Base-by-base conservation (phyloP, 2,113 vertebrate genomes). In the Varanus komodoensis region DNA sequence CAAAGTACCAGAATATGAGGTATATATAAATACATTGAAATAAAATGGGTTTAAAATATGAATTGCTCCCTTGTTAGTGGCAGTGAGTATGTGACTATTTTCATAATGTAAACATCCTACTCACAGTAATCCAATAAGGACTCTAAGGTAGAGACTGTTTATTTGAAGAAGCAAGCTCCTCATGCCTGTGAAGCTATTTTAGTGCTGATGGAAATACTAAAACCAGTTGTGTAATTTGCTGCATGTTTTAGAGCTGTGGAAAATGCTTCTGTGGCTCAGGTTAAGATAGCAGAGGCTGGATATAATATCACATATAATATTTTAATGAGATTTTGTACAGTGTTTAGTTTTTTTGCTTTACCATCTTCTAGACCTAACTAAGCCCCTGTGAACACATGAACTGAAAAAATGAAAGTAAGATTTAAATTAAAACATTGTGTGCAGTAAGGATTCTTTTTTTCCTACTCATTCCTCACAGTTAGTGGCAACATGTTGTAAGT, bases 91-190 rank as follows among this genome's bases (percentile, higher is more conserved):
- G 75, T 92, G 95, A 91, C 88, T 94, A 84, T 93, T 94, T 92
- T 94, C 93, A 95, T 95, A 95, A 82, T 95, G 89, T 95, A 97
- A 96, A 94, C 92, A 97, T 95, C 95, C 93, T 95, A 94, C 92
- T 96, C 91, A 79, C n/a, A 94, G 89, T 95, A 96, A 96, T 94
- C 89, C 95, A 95, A 77, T 96, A 95, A 95, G 67, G 88, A 88
- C 89, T 11, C 52, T 93, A 94, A 95, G 89, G 93, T 95, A 94
- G 94, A 93, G 89, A 88, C 89, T 95, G 87, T 95, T 94, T 94
- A 96, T 95, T 95, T 95, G 94, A 95, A 93, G 86, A 93, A 91
- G 90, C 93, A 96, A 95, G 44, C 4, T 15, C 12, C 14, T 81
- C 15, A 17, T 81, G 78, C 81, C 23, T 32, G 38, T 82, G 32